Base-by-base conservation (phyloP, 2,797 vertebrate genomes). In the Gobio occitaniae region DNA sequence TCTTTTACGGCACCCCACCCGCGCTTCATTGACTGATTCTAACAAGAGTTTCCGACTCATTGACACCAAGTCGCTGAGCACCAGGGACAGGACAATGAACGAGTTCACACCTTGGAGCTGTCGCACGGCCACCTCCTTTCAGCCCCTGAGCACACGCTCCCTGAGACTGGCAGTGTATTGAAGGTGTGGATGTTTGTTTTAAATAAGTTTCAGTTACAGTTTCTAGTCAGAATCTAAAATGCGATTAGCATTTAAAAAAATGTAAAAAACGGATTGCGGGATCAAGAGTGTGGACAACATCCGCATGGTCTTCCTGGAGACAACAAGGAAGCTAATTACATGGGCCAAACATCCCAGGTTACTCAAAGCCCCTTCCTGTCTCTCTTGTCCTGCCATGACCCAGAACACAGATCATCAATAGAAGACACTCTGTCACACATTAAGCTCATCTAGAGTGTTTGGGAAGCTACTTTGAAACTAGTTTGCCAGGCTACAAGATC, bases 51-150 rank as follows among this genome's bases (percentile, higher is more conserved):
- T 66, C 44, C 76, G 88, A 84, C 91, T 91, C 90, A 92, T 93
- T 94, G 91, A 94, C 93, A 93, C 93, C 87, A 88, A 66, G 89
- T 81, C 92, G 94, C 91, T 86, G 93, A 92, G 89, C 85, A 87
- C 87, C 87, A 83, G 84, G 83, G 85, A 85, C 88, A 88, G 85
- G 77, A 82, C 76, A 85, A 88, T 84, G 82, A 77, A 80, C 86
- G 78, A 88, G 79, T 87, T 92, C 79, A 87, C 88, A 25, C 88
- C 88, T 89, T 61, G 66, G 38, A 78, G 52, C 56, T 50, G 38
- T 61, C 52, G 21, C 78, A 48, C 2, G 21, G 4, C 15, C 84
- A 12, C 15, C 61, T 32, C 56, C 32, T 25, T 52, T 38, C 29
- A 79, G 47, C 86, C 76, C 80, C 21, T 72, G n/a, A 66, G 75